Conservation (phyloP, 2,113 vertebrate species). For the Anarhynchus alexandrinus region DNA sequence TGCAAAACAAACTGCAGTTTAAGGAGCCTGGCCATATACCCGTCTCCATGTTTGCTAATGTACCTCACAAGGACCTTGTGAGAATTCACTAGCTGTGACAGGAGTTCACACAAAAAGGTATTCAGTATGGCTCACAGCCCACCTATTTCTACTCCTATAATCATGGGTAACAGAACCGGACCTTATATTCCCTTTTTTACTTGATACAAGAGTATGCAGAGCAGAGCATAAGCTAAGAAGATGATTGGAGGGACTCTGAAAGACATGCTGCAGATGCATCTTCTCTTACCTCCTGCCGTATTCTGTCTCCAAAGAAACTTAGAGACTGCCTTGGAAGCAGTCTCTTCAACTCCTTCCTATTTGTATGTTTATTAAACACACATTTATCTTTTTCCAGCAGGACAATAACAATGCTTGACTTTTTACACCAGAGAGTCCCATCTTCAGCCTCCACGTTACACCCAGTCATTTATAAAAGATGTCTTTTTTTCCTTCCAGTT, state of each 20-base stretch:
- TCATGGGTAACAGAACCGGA: not conserved
- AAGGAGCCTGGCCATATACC: not conserved
- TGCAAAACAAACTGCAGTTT: not conserved
- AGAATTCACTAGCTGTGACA: not conserved
- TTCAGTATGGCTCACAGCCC: not conserved
- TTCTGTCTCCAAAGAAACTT: not conserved
- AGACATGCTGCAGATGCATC: not conserved
- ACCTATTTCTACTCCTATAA: not conserved
- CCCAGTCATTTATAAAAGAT: not conserved
- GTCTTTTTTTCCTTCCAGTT: not conserved
- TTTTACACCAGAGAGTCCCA: not conserved
- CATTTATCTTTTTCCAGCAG: not conserved
- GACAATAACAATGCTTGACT: not conserved
- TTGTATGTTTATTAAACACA: not conserved
- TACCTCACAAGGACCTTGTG: not conserved
- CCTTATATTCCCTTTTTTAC: not conserved
- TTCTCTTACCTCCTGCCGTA: not conserved
- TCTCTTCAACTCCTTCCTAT: not conserved
- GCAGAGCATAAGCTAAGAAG: not conserved
- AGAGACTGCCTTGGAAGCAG: not conserved
- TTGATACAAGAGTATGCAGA: not conserved
- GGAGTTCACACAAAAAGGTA: not conserved
- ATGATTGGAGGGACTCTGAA: not conserved
- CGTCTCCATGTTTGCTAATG: rapidly evolving
- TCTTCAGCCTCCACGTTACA: not conserved